Base-by-base conservation (phyloP, 1,140 invertebrate genomes). In the Cyclargus thomasi region DNA sequence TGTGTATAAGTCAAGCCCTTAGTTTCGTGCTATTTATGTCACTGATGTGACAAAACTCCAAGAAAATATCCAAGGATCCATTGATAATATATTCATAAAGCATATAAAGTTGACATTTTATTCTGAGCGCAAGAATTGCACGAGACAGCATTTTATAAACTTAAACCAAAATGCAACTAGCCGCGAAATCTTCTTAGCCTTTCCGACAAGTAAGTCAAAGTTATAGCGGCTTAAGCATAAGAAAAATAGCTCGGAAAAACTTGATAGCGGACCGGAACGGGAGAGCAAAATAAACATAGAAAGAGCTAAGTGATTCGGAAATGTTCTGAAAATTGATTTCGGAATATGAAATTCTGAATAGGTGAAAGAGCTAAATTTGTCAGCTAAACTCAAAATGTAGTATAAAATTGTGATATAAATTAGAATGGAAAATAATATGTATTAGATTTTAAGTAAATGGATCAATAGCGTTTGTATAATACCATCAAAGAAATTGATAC, bases 181-280 rank as follows among this genome's bases (percentile, higher is more conserved):
- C 39, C 39, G 39, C 39, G 39, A 47, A 47, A 47, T 47, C 39
- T 11, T 47, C 39, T 47, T 47, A 47, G 39, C 39, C 10, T 11
- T 47, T 1, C 29, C 29, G 5, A 29, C 29, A 16, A 47, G 39
- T 47, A 47, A 47, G 39, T 47, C 39, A 47, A 47, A 47, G 39
- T 47, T 47, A 47, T 47, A 47, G 39, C 39, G 39, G 39, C 39
- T 47, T 47, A 47, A 47, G 39, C 39, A 47, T 47, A 47, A 47
- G 39, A 47, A 47, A 47, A 47, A 47, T 47, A 47, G 39, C 39
- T 47, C 11, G 39, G 39, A 47, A 47, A 47, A 47, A 47, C 11
- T 47, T 47, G 39, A 47, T 47, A 47, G 39, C 39, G 14, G 14
- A 47, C 39, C 39, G 14, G 39, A 47, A 47, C 39, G 39, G 39